Evolutionary conservation across 2,113 vertebrate genomes (phyloP), one percentile per base, ranked within the genome.

Genomic region (Rhagologus leucostigma): DNA sequence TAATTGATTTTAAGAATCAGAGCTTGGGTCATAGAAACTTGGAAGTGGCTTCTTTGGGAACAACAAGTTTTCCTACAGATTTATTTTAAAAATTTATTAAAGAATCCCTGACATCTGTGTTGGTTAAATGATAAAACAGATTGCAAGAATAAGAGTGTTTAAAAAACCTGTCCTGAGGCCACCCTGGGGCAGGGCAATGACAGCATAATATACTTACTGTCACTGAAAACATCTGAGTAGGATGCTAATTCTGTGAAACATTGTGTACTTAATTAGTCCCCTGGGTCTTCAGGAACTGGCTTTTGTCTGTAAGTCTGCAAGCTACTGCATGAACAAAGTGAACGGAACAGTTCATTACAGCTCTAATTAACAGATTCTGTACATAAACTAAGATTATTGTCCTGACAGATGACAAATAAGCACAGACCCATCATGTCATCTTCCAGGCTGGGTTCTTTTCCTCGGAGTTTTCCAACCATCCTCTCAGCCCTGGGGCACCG

Each of bases 221-320:
- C 96, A 94, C 50, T 22, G 64, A 44, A 90, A 96, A 74, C 90
- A 92, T 92, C 76, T 59, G 60, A 97, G 52, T 67, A 64, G 76
- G 88, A 92, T 94, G 88, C 90, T 88, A 96, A 95, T 96, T 94
- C 82, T 53, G 74, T 87, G 76, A 92, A 96, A 95, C 64, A 84
- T 23, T 96, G 86, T 93, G 85, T 84, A 89, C 65, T 95, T 97
- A 97, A 96, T 96, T 97, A 93, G 92, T 81, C 80, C 77, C 79
- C 44, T 71, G 90, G 33, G 88, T 94, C 90, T 95, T 67, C 71
- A 92, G 63, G 76, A 89, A 88, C 47, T 91, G 60, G n/a, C 44
- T 96, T 95, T 93, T 95, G 84, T 93, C 71, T 89, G 10, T 63
- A 86, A 77, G 35, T 81, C 85, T 93, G 71, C 64, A 92, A 96